Evolutionary conservation across 1,140 invertebrate species (phyloP).

Genomic region (Arctopsyche grandis): DNA sequence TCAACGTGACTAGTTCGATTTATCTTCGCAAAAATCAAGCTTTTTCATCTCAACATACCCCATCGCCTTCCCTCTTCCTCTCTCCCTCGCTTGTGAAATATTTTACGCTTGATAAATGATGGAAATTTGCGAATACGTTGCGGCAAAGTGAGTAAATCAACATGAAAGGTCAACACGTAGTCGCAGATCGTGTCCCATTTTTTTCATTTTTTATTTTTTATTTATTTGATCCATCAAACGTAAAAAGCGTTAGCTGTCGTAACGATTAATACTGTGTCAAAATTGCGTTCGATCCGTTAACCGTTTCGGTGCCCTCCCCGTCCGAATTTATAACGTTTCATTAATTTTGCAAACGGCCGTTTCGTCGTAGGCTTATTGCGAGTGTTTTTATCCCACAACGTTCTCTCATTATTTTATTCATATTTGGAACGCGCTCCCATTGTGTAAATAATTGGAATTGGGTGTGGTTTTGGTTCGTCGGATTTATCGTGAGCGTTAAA

Average conservation of each 20-base stretch:
- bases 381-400: neutral
- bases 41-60: neutral
- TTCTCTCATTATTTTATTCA: conserved; percentile 14
- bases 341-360: no score
- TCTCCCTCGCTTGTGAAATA: neutral
- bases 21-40: conserved; percentile 9
- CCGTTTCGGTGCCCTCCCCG: no score
- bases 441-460: conserved; percentile 8
- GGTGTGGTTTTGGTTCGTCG: conserved; percentile 6
- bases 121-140: neutral
- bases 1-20: neutral
- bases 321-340: neutral
- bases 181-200: neutral
- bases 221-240: no score
- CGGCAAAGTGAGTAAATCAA: neutral
- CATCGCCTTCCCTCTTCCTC: neutral
- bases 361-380: neutral
- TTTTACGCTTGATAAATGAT: conserved; percentile 7
- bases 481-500: conserved; percentile 8
- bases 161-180: neutral
- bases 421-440: neutral
- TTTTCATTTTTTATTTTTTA: no score
- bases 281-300: no score
- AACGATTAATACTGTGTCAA: no score
- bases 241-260: no score